Conservation (phyloP, 2,797 vertebrate species). For the Hippoglossus hippoglossus region DNA sequence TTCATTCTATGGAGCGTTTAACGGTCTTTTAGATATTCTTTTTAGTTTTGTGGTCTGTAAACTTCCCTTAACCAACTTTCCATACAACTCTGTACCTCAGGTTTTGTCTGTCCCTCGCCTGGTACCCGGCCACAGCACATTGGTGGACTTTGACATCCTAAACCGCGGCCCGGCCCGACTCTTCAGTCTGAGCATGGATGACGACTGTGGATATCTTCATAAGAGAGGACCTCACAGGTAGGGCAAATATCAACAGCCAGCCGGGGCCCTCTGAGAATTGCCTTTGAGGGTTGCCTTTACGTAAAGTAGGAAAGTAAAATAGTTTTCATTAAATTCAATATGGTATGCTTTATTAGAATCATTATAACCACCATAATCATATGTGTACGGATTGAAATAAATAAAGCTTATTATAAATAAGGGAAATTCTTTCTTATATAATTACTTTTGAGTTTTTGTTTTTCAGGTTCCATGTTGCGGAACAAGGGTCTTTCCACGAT, state of each 20-base stretch:
- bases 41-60: not conserved
- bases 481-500: conserved; percentile 71
- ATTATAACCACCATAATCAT: no score
- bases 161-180: conserved; percentile 80
- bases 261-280: no score
- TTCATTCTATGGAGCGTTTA: no score
- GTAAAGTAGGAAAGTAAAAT: no score
- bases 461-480: conserved; percentile 66
- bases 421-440: not conserved
- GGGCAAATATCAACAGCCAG: no score
- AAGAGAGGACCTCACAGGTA: conserved; percentile 75
- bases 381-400: not conserved
- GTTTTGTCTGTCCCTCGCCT: conserved; percentile 74
- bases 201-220: conserved; percentile 77
- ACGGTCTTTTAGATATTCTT: no score
- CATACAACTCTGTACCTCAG: conserved; percentile 48
- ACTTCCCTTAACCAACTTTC: not conserved
- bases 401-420: not conserved
- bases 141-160: conserved; percentile 76
- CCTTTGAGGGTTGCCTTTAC: no score
- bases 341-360: not conserved
- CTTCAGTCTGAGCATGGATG: conserved; percentile 79
- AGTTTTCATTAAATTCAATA: not conserved
- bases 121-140: conserved; percentile 77
- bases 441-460: conserved; percentile 1